Percentiles rank a stretch among this genome's conserved stretches.
Evolutionary conservation across 1,140 invertebrate species (phyloP).

Genomic region (Arctopsyche grandis): DNA sequence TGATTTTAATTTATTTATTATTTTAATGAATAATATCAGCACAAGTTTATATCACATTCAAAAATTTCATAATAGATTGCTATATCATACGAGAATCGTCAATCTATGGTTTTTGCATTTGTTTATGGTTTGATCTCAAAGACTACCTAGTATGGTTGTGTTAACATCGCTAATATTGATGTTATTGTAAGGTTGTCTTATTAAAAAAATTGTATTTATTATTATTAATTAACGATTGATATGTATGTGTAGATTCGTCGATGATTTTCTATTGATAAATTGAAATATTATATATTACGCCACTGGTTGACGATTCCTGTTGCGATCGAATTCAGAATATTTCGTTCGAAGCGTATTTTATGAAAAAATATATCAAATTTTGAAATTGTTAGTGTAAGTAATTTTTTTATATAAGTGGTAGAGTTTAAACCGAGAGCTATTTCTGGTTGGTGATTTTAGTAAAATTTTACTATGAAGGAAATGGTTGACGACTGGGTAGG

Average conservation of each 20-base stretch:
- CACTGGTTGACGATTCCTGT: conserved; percentile 6
- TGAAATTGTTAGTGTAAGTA: neutral
- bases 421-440: conserved; percentile 9
- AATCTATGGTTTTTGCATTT: neutral
- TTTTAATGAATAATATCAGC: conserved; percentile 38
- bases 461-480: conserved; percentile 12
- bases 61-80: neutral
- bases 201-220: too few species aligned
- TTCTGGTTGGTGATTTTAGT: conserved; percentile 17
- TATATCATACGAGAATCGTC: neutral
- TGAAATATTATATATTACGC: too few species aligned
- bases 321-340: neutral
- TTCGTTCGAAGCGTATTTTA: neutral
- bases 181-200: conserved; percentile 22
- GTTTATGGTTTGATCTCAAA: conserved; percentile 7
- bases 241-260: neutral
- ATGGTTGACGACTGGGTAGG: conserved; percentile 11
- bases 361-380: neutral
- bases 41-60: conserved; percentile 41
- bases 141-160: conserved; percentile 11
- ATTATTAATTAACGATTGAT: neutral
- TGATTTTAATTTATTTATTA: neutral
- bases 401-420: neutral
- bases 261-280: too few species aligned
- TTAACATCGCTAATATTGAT: neutral